phyloP scores from a whole-genome alignment of 2,888 invertebrate genomes.

The Actias luna region DNA sequence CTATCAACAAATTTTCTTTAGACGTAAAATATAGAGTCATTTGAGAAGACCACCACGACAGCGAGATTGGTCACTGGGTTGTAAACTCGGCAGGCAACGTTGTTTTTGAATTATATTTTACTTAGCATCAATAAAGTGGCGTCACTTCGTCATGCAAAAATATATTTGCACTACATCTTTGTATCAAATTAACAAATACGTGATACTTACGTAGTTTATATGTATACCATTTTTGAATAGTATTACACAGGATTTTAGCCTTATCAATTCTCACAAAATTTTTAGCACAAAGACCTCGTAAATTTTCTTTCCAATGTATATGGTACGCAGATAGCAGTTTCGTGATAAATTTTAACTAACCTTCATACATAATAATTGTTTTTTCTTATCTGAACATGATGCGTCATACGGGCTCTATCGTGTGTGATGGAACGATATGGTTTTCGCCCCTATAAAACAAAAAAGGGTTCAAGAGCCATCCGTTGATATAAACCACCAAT shows the following conservation, averaged over 20 bases:
- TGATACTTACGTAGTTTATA: too few species aligned
- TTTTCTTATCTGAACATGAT: conserved; percentile 35
- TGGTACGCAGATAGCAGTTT: conserved; percentile 21
- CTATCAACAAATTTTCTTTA: too few species aligned
- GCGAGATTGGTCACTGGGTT: too few species aligned
- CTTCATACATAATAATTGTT: conserved; percentile 41
- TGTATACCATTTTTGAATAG: not conserved
- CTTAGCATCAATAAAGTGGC: too few species aligned
- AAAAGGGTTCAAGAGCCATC: conserved; percentile 9
- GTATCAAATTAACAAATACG: too few species aligned
- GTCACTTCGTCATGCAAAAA: too few species aligned
- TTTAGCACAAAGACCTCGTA: conserved; percentile 23
- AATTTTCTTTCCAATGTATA: conserved; percentile 22
- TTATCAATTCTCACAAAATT: conserved; percentile 6
- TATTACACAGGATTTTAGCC: not conserved
- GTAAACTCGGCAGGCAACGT: too few species aligned
- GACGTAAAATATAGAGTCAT: too few species aligned
- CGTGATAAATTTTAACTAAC: conserved; percentile 30
- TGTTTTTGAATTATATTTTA: too few species aligned
- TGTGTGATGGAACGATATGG: conserved; percentile 29
- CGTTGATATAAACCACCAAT: not conserved
- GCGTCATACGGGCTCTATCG: conserved; percentile 45
- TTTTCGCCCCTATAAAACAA: conserved; percentile 18
- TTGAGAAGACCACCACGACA: too few species aligned
- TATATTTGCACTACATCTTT: too few species aligned